Percentiles rank a stretch among this genome's conserved stretches.
Conservation (phyloP, 2,888 invertebrate species). For the Andricus quercusramuli region DNA sequence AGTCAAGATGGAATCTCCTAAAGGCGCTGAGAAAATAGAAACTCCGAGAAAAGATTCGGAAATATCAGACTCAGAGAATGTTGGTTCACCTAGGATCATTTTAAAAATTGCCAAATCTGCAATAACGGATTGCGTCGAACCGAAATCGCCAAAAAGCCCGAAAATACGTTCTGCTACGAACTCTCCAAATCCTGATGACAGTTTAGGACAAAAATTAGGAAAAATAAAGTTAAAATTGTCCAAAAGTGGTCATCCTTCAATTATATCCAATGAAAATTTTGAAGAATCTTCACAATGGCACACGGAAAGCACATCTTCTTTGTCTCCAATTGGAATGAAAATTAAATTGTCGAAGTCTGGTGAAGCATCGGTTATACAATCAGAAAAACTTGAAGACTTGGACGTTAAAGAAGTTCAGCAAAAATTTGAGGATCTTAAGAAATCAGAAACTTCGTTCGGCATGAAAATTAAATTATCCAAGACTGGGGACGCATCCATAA, state of each 20-base stretch:
- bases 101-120: conserved; percentile 76
- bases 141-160: conserved; percentile 75
- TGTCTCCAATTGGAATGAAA: conserved; percentile 73
- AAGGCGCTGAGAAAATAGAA: conserved; percentile 61
- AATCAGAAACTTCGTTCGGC: conserved; percentile 64
- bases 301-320: conserved; percentile 67
- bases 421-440: conserved; percentile 63
- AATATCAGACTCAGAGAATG: conserved; percentile 71
- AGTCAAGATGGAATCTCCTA: conserved; percentile 66
- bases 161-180: conserved; percentile 75
- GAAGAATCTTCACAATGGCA: conserved; percentile 72
- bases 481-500: conserved; percentile 62
- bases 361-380: conserved; percentile 66
- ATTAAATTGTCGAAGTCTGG: conserved; percentile 70
- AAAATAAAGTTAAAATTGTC: conserved; percentile 81
- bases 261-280: conserved; percentile 72
- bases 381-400: conserved; percentile 63
- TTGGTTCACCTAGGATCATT: conserved; percentile 75
- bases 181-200: conserved; percentile 76
- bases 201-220: conserved; percentile 79
- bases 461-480: conserved; percentile 67
- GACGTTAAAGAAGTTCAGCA: conserved; percentile 65
- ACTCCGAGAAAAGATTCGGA: conserved; percentile 71
- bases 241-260: conserved; percentile 77
- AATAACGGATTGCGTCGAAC: conserved; percentile 74